Evolutionary conservation across 2,888 invertebrate genomes (phyloP).

Genomic region (Apotomis capreana): DNA sequence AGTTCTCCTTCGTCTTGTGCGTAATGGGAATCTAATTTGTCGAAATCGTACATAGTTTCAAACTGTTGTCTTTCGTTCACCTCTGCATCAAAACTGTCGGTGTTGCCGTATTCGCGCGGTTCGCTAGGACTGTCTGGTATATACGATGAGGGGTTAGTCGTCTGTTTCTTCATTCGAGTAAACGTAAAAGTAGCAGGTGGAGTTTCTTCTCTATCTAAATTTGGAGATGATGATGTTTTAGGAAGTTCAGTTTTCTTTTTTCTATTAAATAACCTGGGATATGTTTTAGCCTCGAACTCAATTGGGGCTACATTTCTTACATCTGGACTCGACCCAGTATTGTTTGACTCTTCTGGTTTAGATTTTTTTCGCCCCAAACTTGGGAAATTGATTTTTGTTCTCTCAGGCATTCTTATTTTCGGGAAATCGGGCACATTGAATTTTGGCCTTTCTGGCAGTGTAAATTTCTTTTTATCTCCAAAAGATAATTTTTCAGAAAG

Average conservation of each 20-base stretch:
- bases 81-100: conserved; percentile 65
- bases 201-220: conserved; percentile 80
- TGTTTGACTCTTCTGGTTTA: conserved; percentile 63
- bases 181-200: conserved; percentile 86
- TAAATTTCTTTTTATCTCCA: conserved; percentile 85
- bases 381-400: conserved; percentile 85
- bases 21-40: conserved; percentile 83
- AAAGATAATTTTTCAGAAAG: conserved; percentile 81
- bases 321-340: conserved; percentile 67
- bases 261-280: conserved; percentile 87
- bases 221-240: conserved; percentile 82
- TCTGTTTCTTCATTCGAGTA: conserved; percentile 85
- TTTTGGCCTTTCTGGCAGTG: conserved; percentile 84
- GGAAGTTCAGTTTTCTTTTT: conserved; percentile 73
- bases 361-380: conserved; percentile 83
- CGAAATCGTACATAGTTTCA: conserved; percentile 79
- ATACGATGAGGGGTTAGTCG: conserved; percentile 73
- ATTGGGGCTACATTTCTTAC: conserved; percentile 82
- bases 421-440: conserved; percentile 82
- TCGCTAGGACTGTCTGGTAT: conserved; percentile 71
- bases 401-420: conserved; percentile 83
- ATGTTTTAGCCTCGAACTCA: conserved; percentile 89
- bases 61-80: conserved; percentile 70
- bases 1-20: conserved; percentile 75
- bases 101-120: conserved; percentile 78